Conservation (phyloP, 2,888 invertebrate genomes). For the Microplitis manilae region DNA sequence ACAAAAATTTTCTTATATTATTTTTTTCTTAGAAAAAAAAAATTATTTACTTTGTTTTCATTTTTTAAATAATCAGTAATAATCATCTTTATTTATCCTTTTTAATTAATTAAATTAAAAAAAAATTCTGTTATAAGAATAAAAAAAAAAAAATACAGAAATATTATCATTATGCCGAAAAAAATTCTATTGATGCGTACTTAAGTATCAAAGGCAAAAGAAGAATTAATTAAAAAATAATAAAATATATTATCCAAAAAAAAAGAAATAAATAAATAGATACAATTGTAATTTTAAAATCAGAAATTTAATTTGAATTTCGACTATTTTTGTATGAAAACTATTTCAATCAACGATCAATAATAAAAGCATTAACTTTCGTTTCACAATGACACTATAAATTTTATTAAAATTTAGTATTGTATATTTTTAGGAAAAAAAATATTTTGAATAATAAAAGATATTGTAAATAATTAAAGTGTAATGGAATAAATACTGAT, state of each 20-base stretch:
- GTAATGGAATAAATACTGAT: conserved; percentile 27
- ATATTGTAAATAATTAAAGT: conserved; percentile 59
- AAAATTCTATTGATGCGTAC: conserved; percentile 24
- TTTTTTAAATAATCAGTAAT: neutral
- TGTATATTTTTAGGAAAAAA: conserved; percentile 52
- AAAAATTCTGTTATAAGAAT: neutral
- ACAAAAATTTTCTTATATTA: too few species aligned
- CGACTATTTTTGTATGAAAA: conserved; percentile 59
- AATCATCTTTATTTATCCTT: neutral
- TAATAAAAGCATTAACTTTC: conserved; percentile 9
- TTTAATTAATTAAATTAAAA: conserved; percentile 1
- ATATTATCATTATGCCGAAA: conserved; percentile 14
- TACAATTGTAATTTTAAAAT: conserved; percentile 30
- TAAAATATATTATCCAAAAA: conserved; percentile 18
- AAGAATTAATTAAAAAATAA: neutral
- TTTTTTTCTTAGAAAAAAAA: too few species aligned
- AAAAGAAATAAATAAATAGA: conserved; percentile 26
- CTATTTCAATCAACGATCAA: conserved; percentile 42
- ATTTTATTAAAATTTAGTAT: conserved; percentile 33
- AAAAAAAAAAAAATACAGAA: conserved; percentile 1
- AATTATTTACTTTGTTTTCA: neutral
- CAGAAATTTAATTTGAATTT: conserved; percentile 46
- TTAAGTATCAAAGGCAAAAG: conserved; percentile 5
- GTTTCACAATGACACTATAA: conserved; percentile 10
- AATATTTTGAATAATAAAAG: conserved; percentile 63